These are phyloP conservation scores for Ptychobarbus kaznakovi DNA, from an alignment of 2,797 vertebrate genomes.

Conservation along the genomic window DNA sequence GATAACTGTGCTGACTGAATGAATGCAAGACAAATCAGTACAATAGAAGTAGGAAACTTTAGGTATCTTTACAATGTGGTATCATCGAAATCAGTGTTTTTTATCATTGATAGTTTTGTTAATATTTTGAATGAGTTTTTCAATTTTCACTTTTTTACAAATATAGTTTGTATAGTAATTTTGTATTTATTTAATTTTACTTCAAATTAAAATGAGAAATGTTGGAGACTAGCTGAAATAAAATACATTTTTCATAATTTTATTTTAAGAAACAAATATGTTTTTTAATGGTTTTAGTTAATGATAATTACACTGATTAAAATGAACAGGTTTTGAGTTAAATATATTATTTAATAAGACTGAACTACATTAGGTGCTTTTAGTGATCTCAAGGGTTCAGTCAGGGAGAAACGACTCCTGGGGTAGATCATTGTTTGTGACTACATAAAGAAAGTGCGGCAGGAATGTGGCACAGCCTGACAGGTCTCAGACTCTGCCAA, in stretches of 20 bases:
- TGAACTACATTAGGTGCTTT: not conserved
- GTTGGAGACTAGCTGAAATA: not conserved
- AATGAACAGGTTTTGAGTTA: not conserved
- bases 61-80: not conserved
- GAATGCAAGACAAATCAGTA: constrained; percentile 5
- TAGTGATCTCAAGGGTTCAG: not conserved
- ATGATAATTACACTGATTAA: not conserved
- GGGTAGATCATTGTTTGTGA: not conserved
- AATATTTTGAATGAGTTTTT: not conserved
- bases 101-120: not conserved
- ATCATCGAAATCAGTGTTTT: not conserved
- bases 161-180: not conserved
- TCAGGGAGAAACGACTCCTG: not conserved
- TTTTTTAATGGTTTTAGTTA: not conserved
- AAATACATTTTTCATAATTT: not conserved
- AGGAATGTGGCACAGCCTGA: constrained; percentile 13
- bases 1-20: constrained; percentile 56
- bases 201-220: not conserved
- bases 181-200: not conserved
- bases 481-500: not conserved
- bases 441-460: not conserved
- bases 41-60: not conserved
- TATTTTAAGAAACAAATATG: not conserved
- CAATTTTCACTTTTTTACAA: not conserved
- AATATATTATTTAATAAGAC: not conserved